Evolutionary conservation across 2,113 vertebrate genomes (phyloP).

Genomic region (Brachypteracias leptosomus): DNA sequence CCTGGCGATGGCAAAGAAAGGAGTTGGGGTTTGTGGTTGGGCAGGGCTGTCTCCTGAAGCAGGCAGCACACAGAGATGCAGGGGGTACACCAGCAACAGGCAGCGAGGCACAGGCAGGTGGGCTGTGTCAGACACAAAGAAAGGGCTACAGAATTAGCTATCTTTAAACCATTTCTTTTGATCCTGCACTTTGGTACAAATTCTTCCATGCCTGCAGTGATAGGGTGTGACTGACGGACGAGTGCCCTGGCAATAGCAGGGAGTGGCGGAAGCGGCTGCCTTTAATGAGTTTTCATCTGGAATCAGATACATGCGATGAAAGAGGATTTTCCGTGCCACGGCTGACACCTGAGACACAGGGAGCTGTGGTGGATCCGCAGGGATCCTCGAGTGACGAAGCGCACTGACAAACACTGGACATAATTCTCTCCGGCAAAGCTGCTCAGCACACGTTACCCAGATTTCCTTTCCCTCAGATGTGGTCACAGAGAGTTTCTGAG

Average conservation of each 20-base stretch:
- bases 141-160: background rate
- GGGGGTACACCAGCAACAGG: accelerated
- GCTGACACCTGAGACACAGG: background rate
- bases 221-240: background rate
- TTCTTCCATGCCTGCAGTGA: background rate
- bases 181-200: background rate
- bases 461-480: background rate
- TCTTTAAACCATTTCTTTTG: background rate
- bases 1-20: accelerated
- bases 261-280: background rate
- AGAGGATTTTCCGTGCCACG: background rate
- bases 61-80: accelerated
- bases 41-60: background rate
- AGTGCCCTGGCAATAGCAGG: background rate
- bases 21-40: accelerated
- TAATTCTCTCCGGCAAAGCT: background rate
- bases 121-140: accelerated
- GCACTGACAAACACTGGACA: background rate
- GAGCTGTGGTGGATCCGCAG: background rate
- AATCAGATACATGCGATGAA: background rate
- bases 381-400: background rate
- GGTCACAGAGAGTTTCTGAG: background rate
- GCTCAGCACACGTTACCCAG: background rate
- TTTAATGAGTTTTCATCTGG: constrained; percentile 30
- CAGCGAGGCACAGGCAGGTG: accelerated